phyloP scores from a whole-genome alignment of 1,140 invertebrate species.

The Paramacrobiotus metropolitanus region DNA sequence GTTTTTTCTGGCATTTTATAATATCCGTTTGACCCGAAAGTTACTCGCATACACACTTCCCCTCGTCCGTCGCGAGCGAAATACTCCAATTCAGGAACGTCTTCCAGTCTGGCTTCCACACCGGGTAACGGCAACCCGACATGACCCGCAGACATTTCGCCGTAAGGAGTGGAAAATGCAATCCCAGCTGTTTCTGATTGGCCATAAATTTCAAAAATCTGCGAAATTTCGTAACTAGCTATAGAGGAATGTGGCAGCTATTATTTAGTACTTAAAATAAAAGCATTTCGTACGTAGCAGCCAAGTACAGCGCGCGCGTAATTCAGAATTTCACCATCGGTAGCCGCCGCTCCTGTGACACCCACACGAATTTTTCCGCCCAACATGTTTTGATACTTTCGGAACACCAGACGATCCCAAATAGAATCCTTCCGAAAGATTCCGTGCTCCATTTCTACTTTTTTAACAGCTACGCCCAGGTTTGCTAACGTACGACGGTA shows the following conservation, averaged over 20 bases:
- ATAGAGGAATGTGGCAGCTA: background rate
- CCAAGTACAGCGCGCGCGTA: background rate
- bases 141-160: background rate
- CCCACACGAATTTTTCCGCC: background rate
- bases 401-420: too few species aligned
- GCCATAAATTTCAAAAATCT: conserved; percentile 16
- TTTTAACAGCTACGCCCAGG: too few species aligned
- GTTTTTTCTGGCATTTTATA: conserved; percentile 23
- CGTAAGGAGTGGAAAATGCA: conserved; percentile 7
- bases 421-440: too few species aligned
- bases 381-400: background rate
- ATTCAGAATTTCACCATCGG: background rate
- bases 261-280: background rate
- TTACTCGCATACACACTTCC: background rate
- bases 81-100: background rate
- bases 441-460: too few species aligned
- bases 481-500: too few species aligned
- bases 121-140: background rate
- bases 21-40: conserved; percentile 15
- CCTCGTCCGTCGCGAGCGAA: background rate
- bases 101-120: background rate
- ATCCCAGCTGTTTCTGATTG: conserved; percentile 16
- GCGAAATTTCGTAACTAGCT: background rate
- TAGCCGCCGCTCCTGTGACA: background rate
- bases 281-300: background rate